Percentiles rank a stretch among this genome's conserved stretches.
phyloP scores from a whole-genome alignment of 2,888 invertebrate species.

The Drosophila merina region DNA sequence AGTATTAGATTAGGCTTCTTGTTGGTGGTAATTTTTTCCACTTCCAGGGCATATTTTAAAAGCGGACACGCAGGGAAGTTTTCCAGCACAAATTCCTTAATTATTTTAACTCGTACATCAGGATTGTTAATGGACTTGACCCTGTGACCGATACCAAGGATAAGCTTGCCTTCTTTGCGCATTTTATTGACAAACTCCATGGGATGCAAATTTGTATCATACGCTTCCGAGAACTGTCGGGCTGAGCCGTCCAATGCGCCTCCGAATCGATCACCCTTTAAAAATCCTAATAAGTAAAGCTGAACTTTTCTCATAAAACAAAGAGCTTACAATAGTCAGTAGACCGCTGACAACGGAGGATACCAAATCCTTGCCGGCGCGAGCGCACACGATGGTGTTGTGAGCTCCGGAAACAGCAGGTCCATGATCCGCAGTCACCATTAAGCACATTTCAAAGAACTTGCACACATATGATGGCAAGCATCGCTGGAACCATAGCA shows the following conservation, averaged over 20 bases:
- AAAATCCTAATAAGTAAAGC: not conserved
- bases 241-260: constrained; percentile 99
- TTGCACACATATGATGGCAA: constrained; percentile 96
- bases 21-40: constrained; percentile 99
- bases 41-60: constrained; percentile 97
- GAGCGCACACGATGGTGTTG: constrained; percentile 98
- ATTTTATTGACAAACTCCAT: constrained; percentile 99
- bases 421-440: constrained; percentile 99
- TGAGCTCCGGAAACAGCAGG: constrained; percentile 99
- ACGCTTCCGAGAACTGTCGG: constrained; percentile 97
- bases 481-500: constrained; percentile 99
- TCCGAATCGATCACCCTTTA: constrained; percentile 98
- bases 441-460: constrained; percentile 99
- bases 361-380: constrained; percentile 98
- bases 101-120: constrained; percentile 98
- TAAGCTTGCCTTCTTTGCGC: constrained; percentile 97
- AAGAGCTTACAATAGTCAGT: constrained; percentile 93
- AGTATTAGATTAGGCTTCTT: constrained; percentile 99
- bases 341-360: constrained; percentile 98
- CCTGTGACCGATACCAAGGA: constrained; percentile 99
- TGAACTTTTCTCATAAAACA: too few relatives aligned
- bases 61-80: constrained; percentile 97
- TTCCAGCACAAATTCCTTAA: constrained; percentile 97
- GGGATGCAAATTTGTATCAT: constrained; percentile 96
- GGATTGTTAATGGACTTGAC: constrained; percentile 98